Base-by-base conservation (phyloP, 2,797 vertebrate species). In the Sebastes vulpes region DNA sequence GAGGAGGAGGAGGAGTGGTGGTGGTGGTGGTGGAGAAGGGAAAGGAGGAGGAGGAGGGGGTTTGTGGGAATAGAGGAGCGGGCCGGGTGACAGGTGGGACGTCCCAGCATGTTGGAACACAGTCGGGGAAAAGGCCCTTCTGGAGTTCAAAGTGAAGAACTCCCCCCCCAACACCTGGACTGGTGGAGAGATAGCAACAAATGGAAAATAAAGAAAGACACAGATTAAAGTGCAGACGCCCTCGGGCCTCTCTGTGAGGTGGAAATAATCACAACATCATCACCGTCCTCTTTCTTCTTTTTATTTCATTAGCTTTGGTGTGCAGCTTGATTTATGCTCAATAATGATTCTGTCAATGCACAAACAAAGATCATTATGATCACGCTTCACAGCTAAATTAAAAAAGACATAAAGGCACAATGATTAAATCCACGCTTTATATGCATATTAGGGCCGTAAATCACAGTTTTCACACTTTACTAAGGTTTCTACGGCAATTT, bases 61-160 rank as follows among this genome's bases (percentile, higher is more conserved):
- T 9, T 75, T 60, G 72, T 65, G 75, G 82, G 72, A 14, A 32
- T 10, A 28, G 58, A 71, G 38, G 16, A 68, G 80, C 61, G 25
- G 50, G 66, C 70, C 72, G 29, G 65, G 65, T 87, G 84, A 77
- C 83, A 74, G 86, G 87, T 86, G 92, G 81, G 89, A 85, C 2
- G 77, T 77, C 65, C 70, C 60, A 0, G 76, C 96, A 85, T 92
- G 96, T 94, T 90, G 7, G 56, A 80, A 94, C 90, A 89, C 52
- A 75, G 82, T 61, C 72, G 48, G 58, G 65, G 14, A 83, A 86
- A 91, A 89, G 79, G 83, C 83, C 82, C 70, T 87, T 71, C 70
- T 79, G 64, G 88, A 93, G 93, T 95, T 96, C 94, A 96, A 96
- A 96, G 94, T 85, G 81, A 91, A 89, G 75, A 82, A 65, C 59